Base-by-base conservation (phyloP, 1,140 invertebrate genomes). In the Caerostris darwini region DNA sequence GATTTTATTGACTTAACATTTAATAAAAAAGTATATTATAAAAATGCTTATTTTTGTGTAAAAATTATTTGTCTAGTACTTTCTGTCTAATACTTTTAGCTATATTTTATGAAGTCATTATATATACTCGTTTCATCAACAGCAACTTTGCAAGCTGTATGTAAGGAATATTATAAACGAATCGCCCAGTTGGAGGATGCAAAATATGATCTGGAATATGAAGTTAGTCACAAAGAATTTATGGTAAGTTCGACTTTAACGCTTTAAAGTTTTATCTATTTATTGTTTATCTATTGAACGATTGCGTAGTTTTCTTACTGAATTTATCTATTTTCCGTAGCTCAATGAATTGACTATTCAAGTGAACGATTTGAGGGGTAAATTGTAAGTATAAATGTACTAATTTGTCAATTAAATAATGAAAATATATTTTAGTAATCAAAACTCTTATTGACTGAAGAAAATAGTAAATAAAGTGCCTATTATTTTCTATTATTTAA, bases 291-390 rank as follows among this genome's bases (percentile, higher is more conserved):
- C 8, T 69, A n/a, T n/a, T 34, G 67, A n/a, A n/a, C 7, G 12
- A 34, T 67, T 19, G 1, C 1, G 14, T 19, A 8, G 56, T 56
- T 6, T 10, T 17, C 34, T 34, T 34, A 34, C 34, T 34, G 34
- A 34, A 34, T 34, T 34, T 34, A 34, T 34, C 34, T 34, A 14
- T 64, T 59, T 77, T 5, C 71, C 6, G 64, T 94, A 94, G 94
- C 93, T 99, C 97, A 97, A 99, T 96, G 99, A 99, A 96, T 98
- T 99, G 96, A 99, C 99, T 97, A 98, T 99, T 97, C 99, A 99
- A 97, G 99, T 99, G 95, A 99, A 99, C 96, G 99, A 99, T 97
- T 98, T 99, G 96, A 98, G 99, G 97, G 99, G 99, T 96, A 99
- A 99, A 98, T 99, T 99, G 99, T 99, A 97, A 99, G 98, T 98